A percentile compares a stretch with the other conserved stretches of the same genome.
Conservation (phyloP, 2,888 invertebrate genomes). For the Bugulina stolonifera region DNA sequence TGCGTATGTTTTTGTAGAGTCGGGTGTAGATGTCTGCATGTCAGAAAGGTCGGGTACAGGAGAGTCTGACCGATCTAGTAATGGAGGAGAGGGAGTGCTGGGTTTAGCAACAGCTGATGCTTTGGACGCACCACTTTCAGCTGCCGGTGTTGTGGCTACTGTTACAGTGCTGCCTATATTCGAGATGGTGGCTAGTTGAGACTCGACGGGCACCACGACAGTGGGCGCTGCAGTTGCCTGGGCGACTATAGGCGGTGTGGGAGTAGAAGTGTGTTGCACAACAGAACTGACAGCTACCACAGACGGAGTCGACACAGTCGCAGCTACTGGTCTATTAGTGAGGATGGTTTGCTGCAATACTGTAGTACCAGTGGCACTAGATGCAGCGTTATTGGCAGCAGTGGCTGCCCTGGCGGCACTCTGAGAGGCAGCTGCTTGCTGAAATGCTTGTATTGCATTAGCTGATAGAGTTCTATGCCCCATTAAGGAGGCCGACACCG, state of each 20-base stretch:
- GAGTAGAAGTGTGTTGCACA: not conserved
- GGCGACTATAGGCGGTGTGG: not conserved
- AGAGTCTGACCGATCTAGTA: not conserved
- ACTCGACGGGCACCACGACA: not conserved
- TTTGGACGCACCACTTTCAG: not conserved
- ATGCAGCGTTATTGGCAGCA: not conserved
- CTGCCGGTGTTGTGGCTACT: slow-evolving; percentile 6
- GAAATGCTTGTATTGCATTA: not conserved
- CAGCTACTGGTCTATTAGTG: not conserved
- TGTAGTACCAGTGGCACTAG: not conserved
- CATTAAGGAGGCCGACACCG: slow-evolving; percentile 5
- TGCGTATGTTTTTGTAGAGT: slow-evolving; percentile 10
- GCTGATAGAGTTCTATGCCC: not conserved
- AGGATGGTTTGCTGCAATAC: slow-evolving; percentile 10
- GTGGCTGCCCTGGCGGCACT: not conserved
- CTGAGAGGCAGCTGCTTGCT: not conserved
- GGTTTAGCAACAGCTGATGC: not conserved
- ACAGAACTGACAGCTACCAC: not conserved
- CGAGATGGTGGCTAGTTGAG: not conserved
- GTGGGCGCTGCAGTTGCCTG: slow-evolving; percentile 11
- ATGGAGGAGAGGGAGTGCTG: not conserved
- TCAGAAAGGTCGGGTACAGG: not conserved
- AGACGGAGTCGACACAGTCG: not conserved
- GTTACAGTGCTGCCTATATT: slow-evolving; percentile 15
- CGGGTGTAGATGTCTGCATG: not conserved